Base-by-base conservation (phyloP, 1,140 invertebrate species). In the Wasmannia auropunctata region DNA sequence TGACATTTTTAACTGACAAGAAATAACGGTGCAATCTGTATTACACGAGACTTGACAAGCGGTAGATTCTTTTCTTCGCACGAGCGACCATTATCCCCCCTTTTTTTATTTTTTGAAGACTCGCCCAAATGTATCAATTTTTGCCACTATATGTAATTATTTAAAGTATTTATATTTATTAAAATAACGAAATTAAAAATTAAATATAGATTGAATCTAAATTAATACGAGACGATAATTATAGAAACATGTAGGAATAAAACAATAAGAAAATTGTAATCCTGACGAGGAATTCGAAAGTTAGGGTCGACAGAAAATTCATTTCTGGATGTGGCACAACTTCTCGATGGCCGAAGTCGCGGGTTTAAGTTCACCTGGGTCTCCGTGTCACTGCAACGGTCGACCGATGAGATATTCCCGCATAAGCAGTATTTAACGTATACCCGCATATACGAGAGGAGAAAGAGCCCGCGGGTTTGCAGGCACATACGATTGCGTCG, bases 1-100 rank as follows among this genome's bases (percentile, higher is more conserved):
- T 83, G 72, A 72, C 49, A 89, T 88, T 89, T 88, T 86, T 89
- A 83, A 54, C 43, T 25, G 84, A 80, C 76, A 63, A 65, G 22
- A 58, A 72, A 22, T 88, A 89, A 89, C 88, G 88, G 88, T 56
- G 70, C 16, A 14, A 0, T 14, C 58, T 25, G 0, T 37, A 79
- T 86, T 80, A n/a, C 25, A 7, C n/a, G 40, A 70, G n/a, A 54
- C 46, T 56, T 70, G 74, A 25, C 34, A 22, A 65, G 4, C n/a
- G 43, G n/a, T 16, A 60, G 10, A 43, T 43, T 22, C 62, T 63
- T 63, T 22, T 63, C 19, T 67, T 74, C 51, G 19, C 37, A 49
- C 34, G 14, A 37, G 10, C 77, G 85, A 65, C 56, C 43, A 49
- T 19, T 34, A 34, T 40, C 2, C n/a, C 31, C 19, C 34, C 6